phyloP scores from a whole-genome alignment of 2,113 vertebrate genomes.

The Dasyurus viverrinus region DNA sequence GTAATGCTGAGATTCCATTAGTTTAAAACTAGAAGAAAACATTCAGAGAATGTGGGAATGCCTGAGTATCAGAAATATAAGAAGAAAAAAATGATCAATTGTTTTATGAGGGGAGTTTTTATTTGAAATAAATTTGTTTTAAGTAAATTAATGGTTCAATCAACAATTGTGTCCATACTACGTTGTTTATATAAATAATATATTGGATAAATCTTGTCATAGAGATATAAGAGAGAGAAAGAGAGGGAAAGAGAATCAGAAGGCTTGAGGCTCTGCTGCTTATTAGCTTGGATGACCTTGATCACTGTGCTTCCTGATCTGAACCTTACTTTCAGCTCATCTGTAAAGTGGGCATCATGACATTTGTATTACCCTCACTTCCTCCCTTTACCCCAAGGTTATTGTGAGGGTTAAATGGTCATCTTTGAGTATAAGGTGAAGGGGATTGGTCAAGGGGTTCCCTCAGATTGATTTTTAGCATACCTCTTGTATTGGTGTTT shows the following conservation, averaged over 20 bases:
- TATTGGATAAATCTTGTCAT: background rate
- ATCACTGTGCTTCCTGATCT: background rate
- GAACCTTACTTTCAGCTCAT: background rate
- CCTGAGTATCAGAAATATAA: background rate
- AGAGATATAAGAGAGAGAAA: background rate
- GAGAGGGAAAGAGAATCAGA: background rate
- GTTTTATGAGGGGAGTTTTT: background rate
- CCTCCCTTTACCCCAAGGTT: background rate
- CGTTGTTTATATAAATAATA: background rate
- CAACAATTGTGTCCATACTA: background rate
- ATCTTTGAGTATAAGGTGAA: background rate
- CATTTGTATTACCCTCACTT: background rate
- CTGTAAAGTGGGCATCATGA: background rate
- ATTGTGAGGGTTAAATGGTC: background rate
- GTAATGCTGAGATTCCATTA: no score
- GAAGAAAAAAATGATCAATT: background rate
- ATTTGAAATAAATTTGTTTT: background rate
- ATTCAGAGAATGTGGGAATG: background rate
- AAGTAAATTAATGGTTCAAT: background rate
- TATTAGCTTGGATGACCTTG: background rate
- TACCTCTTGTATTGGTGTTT: no score
- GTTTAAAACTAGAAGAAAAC: no score
- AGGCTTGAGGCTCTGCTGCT: background rate
- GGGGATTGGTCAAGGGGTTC: no score
- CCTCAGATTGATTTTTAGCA: no score